Evolutionary conservation across 2,113 vertebrate genomes (phyloP).

Genomic region (Leucopternis melanops): DNA sequence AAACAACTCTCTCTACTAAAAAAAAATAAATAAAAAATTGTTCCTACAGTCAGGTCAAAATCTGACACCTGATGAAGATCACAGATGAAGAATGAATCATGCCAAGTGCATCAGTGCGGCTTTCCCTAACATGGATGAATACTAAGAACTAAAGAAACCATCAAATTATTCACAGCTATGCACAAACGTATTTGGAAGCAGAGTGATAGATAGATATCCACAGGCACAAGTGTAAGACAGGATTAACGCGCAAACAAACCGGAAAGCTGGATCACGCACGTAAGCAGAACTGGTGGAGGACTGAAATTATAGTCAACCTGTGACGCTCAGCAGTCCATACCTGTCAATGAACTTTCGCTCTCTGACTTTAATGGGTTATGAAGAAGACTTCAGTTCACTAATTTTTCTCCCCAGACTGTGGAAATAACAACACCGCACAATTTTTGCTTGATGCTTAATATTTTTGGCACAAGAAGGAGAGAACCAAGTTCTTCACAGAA

Average conservation of each 20-base stretch:
- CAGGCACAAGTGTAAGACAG: not conserved
- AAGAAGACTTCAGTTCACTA: not conserved
- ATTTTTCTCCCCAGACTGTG: not conserved
- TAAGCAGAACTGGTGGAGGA: not conserved
- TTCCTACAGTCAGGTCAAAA: not conserved
- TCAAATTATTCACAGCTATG: not conserved
- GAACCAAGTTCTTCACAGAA: not conserved
- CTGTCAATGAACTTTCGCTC: not conserved
- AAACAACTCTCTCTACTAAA: not conserved
- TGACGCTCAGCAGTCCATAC: not conserved
- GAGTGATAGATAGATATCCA: not conserved
- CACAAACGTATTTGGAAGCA: not conserved
- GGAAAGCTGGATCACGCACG: not conserved
- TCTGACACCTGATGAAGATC: not conserved
- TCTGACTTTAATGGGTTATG: not conserved
- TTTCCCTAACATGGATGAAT: not conserved
- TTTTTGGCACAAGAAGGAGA: not conserved
- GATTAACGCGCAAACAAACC: not conserved
- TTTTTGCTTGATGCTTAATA: not conserved
- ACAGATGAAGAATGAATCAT: not conserved
- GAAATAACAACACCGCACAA: not conserved
- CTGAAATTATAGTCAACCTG: not conserved
- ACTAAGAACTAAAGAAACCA: not conserved
- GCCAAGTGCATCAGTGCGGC: accelerated
- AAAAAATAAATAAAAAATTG: no score